Evolutionary conservation across 2,113 vertebrate genomes (phyloP), one percentile per base, ranked within the genome.

Genomic region (Gila orcuttii): DNA sequence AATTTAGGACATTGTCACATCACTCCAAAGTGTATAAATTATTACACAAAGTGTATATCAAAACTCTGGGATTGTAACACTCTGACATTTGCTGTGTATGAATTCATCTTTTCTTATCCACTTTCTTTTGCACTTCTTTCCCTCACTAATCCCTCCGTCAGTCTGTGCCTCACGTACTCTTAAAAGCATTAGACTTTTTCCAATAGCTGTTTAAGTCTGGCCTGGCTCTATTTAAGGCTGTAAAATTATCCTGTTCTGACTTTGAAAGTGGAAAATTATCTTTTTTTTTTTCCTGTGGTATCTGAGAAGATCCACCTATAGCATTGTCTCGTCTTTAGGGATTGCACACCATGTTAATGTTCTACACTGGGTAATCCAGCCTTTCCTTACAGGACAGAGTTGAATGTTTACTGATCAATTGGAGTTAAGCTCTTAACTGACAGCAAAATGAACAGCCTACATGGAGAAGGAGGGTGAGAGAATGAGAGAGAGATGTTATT

Each of bases 401-500:
- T 25, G 52, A 57, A 88, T 6, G 19, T 15, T 69, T 17, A 28
- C 50, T 62, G 79, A 60, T 75, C 73, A 82, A 76, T 60, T 85
- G 59, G 31, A 88, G 81, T 62, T 76, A 79, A 80, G 64, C 57
- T 28, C 28, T 86, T 57, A 80, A 42, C 60, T 71, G 84, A 85
- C 59, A 62, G 45, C 60, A 85, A 78, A 45, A 31, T 42, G 39
- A 79, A 55, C 66, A 73, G 66, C 25, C 55, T 55, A 71, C 77
- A 80, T 25, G 4, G 64, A 60, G 17, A 77, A 6, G 39, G 21
- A 33, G 25, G 21, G 66, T 47, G 3, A 74, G 47, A 60, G 80
- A 68, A 81, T 79, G 62, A 78, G 15, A 62, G 71, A 77, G 74
- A n/a, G 11, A 60, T 66, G 47, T 80, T 88, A 80, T 84, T 86